Percentiles rank a stretch among this genome's conserved stretches.
Conservation (phyloP, 2,113 vertebrate genomes). For the Caloenas nicobarica region DNA sequence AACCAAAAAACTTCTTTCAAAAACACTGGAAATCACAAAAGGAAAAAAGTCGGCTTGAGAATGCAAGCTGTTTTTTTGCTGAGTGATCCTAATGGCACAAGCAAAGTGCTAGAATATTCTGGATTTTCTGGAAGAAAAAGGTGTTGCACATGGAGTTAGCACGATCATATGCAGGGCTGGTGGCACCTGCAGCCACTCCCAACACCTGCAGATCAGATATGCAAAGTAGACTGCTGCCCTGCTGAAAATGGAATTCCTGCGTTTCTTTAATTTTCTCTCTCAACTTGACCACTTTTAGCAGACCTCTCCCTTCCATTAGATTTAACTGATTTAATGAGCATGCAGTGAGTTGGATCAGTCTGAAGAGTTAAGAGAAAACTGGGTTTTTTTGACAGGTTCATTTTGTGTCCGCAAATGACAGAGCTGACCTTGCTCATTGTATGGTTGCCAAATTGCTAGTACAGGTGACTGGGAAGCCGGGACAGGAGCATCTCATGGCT, state of each 20-base stretch:
- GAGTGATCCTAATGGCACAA: background rate
- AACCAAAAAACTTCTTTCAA: background rate
- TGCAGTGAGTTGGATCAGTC: background rate
- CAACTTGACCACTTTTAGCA: background rate
- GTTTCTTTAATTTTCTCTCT: background rate
- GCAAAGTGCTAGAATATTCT: background rate
- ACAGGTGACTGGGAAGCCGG: background rate
- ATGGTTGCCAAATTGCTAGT: background rate
- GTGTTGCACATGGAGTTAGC: background rate
- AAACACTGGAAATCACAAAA: background rate
- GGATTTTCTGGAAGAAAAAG: background rate
- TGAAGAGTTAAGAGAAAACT: background rate
- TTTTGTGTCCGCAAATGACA: background rate
- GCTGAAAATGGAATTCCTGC: too few species aligned
- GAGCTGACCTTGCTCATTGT: background rate
- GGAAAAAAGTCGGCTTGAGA: background rate
- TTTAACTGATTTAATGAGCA: background rate
- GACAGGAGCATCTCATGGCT: background rate
- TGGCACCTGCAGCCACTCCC: background rate
- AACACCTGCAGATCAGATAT: fast-evolving
- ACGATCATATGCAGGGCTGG: background rate
- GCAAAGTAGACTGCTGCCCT: background rate
- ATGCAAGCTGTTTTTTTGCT: background rate
- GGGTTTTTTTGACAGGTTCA: background rate
- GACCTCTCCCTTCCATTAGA: background rate